Conservation (phyloP, 1,140 invertebrate genomes). For the Cyclina sinensis region DNA sequence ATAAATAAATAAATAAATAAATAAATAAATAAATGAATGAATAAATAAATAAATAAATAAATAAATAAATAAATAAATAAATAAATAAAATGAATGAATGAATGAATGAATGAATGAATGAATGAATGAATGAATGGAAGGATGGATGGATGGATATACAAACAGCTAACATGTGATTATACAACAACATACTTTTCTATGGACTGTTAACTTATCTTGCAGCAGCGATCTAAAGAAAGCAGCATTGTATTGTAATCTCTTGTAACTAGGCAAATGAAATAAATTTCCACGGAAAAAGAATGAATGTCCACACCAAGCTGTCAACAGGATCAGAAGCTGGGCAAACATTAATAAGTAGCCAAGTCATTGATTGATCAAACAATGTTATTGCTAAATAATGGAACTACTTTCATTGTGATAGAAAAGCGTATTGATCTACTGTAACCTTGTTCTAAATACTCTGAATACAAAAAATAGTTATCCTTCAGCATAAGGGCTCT, state of each 20-base stretch:
- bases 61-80: too few relatives aligned
- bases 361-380: conserved; percentile 12
- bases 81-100: too few relatives aligned
- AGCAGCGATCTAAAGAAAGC: too few relatives aligned
- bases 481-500: neutral
- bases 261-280: conserved; percentile 16
- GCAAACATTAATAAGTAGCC: conserved; percentile 2
- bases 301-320: neutral
- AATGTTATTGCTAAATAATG: conserved; percentile 8
- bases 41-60: too few relatives aligned
- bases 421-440: neutral
- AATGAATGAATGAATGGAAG: too few relatives aligned
- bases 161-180: too few relatives aligned
- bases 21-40: too few relatives aligned
- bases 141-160: too few relatives aligned
- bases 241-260: neutral
- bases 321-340: conserved; percentile 10
- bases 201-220: too few relatives aligned
- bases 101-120: too few relatives aligned
- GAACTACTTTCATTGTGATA: neutral
- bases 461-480: neutral
- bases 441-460: neutral
- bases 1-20: too few relatives aligned
- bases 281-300: neutral
- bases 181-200: too few relatives aligned